These are phyloP conservation scores for Scotopteryx bipunctaria DNA, from an alignment of 2,888 invertebrate genomes.

Conservation along the genomic window DNA sequence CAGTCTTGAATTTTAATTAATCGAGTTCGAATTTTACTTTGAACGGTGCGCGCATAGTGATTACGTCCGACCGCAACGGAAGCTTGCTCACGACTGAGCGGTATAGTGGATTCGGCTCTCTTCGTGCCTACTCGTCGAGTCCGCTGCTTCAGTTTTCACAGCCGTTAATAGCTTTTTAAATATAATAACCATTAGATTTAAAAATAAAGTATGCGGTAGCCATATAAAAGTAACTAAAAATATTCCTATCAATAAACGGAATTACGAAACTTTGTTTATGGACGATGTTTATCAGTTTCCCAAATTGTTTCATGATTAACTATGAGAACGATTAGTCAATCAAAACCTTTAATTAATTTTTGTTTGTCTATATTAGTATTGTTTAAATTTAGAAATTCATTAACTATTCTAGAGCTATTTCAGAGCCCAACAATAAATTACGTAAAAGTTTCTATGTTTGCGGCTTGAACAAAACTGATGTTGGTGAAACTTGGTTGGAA, in stretches of 20 bases:
- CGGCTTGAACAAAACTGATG: no score
- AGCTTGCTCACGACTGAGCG: constrained; percentile 60
- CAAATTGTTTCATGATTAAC: not conserved
- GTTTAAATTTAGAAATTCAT: no score
- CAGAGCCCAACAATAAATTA: no score
- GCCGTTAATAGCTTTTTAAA: constrained; percentile 62
- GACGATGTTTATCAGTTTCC: not conserved
- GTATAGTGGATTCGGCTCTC: constrained; percentile 46
- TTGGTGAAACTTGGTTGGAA: no score
- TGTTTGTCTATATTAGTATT: no score
- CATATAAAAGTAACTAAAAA: no score
- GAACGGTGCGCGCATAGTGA: constrained; percentile 16
- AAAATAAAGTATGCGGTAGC: constrained; percentile 5
- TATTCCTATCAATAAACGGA: no score
- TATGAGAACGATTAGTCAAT: no score
- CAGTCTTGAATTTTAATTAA: constrained; percentile 16
- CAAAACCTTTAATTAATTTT: not conserved
- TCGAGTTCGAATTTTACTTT: constrained; percentile 22
- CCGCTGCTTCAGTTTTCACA: constrained; percentile 70
- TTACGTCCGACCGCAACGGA: constrained; percentile 47
- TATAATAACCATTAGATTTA: constrained; percentile 43
- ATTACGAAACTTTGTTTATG: not conserved
- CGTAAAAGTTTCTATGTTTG: no score
- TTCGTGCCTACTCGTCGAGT: constrained; percentile 50
- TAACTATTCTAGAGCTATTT: no score